phyloP scores from a whole-genome alignment of 2,888 invertebrate species.

The Thereva unica region DNA sequence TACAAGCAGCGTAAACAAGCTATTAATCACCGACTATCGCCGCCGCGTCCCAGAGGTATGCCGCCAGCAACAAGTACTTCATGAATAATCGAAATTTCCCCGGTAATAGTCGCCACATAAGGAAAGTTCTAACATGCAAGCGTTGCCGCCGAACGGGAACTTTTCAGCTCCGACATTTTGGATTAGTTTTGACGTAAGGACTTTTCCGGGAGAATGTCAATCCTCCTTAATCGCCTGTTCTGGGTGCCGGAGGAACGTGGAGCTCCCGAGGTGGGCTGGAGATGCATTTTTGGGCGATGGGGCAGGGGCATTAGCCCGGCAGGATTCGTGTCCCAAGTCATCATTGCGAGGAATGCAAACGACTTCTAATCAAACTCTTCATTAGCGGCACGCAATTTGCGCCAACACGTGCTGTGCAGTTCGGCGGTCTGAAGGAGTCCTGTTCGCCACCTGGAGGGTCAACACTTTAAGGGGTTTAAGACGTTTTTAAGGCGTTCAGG shows the following conservation, averaged over 20 bases:
- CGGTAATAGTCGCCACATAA: conserved; percentile 12
- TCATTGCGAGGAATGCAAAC: conserved; percentile 24
- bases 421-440: no score
- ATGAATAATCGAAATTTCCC: conserved; percentile 29
- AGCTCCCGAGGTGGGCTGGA: no score
- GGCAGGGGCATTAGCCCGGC: neutral
- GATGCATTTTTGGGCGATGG: neutral
- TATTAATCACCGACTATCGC: conserved; percentile 26
- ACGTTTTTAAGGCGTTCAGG: no score
- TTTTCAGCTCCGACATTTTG: neutral
- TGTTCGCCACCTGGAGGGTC: no score
- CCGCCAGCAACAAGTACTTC: conserved; percentile 28
- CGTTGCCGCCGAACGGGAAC: conserved; percentile 12
- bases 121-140: conserved; percentile 28
- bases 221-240: no score
- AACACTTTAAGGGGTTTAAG: no score
- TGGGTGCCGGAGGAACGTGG: no score
- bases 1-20: conserved; percentile 24
- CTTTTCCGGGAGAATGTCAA: neutral
- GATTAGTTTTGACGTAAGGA: neutral
- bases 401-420: no score
- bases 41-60: neutral
- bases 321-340: conserved; percentile 31
- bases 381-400: conserved; percentile 38
- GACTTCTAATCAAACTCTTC: conserved; percentile 36